These are phyloP conservation scores for Terrapene triunguis DNA, from an alignment of 2,113 vertebrate species.

Conservation along the genomic window DNA sequence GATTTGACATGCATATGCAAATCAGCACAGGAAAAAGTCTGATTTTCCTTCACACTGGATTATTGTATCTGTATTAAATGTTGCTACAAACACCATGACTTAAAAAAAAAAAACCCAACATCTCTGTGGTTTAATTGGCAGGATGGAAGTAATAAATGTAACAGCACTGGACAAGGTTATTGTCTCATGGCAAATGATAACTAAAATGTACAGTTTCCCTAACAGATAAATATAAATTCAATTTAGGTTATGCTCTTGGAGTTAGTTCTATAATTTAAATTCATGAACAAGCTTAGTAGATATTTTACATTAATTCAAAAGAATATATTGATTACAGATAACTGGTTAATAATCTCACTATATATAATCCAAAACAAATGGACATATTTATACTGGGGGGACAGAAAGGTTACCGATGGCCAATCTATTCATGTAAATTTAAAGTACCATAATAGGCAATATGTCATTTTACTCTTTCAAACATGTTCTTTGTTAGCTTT, in stretches of 20 bases:
- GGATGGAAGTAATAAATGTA: constrained; percentile 52
- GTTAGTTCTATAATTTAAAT: neutral
- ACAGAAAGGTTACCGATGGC: neutral
- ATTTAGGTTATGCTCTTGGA: neutral
- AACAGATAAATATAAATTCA: constrained; percentile 39
- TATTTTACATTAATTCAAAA: neutral
- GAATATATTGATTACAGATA: neutral
- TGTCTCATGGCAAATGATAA: constrained; percentile 32
- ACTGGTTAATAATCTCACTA: neutral
- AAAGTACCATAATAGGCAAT: neutral
- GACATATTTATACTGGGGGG: neutral
- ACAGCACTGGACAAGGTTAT: constrained; percentile 33
- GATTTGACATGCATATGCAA: constrained; percentile 78
- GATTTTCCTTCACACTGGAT: constrained; percentile 66
- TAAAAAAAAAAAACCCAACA: constrained; percentile 26
- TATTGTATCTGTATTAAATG: constrained; percentile 57
- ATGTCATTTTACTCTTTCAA: constrained; percentile 19
- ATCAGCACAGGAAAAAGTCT: constrained; percentile 60
- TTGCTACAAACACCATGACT: constrained; percentile 65
- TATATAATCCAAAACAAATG: constrained; percentile 2
- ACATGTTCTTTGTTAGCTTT: neutral
- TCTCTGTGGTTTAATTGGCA: constrained; percentile 73
- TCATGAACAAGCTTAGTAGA: neutral
- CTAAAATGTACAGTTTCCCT: constrained; percentile 25
- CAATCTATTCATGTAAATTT: neutral